Base-by-base conservation (phyloP, 2,113 vertebrate species). In the Siniperca knerii region DNA sequence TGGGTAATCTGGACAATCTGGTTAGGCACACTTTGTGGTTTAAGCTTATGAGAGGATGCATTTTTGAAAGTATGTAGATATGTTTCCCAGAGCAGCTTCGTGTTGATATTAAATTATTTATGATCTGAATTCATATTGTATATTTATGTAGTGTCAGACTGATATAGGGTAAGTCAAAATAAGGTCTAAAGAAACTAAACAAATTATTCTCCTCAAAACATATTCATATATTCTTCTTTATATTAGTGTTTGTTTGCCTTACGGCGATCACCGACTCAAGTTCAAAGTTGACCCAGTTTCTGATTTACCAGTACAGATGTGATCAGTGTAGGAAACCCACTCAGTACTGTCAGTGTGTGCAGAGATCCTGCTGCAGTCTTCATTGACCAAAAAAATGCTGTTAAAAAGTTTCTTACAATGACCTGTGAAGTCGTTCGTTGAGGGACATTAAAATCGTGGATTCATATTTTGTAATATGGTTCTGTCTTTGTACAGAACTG, bases 151-250 rank as follows among this genome's bases (percentile, higher is more conserved):
- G 48, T 77, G 81, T 91, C 80, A 65, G 79, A 33, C 77, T 75
- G 85, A 87, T 91, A 80, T 68, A 81, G 79, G 82, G 23, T 81
- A 29, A 85, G 61, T 89, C 75, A 78, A 90, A 80, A 81, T 74
- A 70, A 76, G 88, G 81, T 89, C 85, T 75, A n/a, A 82, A 87
- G 82, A 84, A 90, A 77, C 73, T 20, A 65, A 87, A 80, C 80
- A 86, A 79, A 89, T 84, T 40, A 83, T 82, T 69, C 74, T 67
- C 58, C 40, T 80, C 55, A 9, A 85, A 91, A 86, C 84, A 84
- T 88, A 90, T 93, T 93, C 90, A 89, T 92, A 60, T 90, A 90
- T 90, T 93, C 90, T 90, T 92, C 87, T 90, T 90, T 90, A 92
- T 89, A 84, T 90, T 86, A 64, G 69, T 86, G 89, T 86, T 87